Evolutionary conservation across 1,140 invertebrate genomes (phyloP).

Genomic region (Hyposmocoma kahamanoa): DNA sequence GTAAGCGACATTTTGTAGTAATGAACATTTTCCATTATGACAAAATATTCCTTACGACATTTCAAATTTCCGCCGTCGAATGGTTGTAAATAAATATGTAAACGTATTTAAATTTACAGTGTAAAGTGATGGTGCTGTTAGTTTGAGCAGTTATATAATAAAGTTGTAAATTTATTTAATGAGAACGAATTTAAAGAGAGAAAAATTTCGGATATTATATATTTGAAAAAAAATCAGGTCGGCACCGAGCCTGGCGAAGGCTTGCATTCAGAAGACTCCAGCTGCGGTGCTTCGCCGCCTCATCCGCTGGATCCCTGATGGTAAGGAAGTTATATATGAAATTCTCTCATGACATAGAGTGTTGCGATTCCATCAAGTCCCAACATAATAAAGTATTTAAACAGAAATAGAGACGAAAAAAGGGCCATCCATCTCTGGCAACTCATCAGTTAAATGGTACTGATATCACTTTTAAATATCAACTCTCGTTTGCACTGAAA

Average conservation of each 20-base stretch:
- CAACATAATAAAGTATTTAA: background rate
- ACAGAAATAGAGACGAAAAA: too few relatives aligned
- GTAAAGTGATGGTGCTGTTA: background rate
- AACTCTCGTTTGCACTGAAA: too few relatives aligned
- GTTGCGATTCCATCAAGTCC: background rate
- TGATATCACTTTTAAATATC: too few relatives aligned
- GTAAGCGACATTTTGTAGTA: too few relatives aligned
- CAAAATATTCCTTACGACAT: too few relatives aligned
- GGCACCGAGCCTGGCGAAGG: slow-evolving; percentile 37
- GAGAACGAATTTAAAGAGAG: background rate
- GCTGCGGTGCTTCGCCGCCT: slow-evolving; percentile 52
- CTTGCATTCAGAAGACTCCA: slow-evolving; percentile 49
- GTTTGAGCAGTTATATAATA: too few relatives aligned
- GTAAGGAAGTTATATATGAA: slow-evolving; percentile 13
- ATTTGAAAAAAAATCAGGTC: slow-evolving; percentile 22
- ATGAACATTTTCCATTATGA: too few relatives aligned
- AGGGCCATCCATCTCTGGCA: too few relatives aligned
- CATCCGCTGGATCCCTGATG: slow-evolving; percentile 44
- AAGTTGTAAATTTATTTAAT: background rate
- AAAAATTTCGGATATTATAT: background rate
- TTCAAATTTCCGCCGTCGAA: too few relatives aligned
- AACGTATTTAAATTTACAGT: background rate
- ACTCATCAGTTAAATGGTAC: too few relatives aligned
- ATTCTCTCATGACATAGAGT: background rate
- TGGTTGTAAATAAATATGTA: background rate